These are phyloP conservation scores for Platichthys flesus DNA, from an alignment of 2,113 vertebrate genomes.

Conservation along the genomic window DNA sequence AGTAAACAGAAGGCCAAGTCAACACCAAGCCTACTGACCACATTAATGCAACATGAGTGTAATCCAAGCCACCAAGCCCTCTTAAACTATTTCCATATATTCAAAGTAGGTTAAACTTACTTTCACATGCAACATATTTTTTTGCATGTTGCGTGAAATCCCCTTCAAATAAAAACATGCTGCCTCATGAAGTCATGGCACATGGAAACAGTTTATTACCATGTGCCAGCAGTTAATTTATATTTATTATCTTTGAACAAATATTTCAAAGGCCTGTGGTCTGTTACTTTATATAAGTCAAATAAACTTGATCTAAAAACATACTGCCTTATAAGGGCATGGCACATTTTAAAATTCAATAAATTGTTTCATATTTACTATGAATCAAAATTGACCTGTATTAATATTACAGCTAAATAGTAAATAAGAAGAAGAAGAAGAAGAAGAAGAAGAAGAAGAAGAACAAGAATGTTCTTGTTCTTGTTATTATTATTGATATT, in stretches of 20 bases:
- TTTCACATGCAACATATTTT: conserved; percentile 28
- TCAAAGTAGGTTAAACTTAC: conserved; percentile 54
- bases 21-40: conserved; percentile 20
- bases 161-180: neutral
- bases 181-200: neutral
- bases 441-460: no score
- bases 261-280: neutral
- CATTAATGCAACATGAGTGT: conserved; percentile 31
- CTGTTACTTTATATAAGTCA: no score
- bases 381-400: no score
- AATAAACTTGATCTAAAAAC: no score
- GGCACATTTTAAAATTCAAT: no score
- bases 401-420: no score
- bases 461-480: no score
- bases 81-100: conserved; percentile 65
- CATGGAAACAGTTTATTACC: no score
- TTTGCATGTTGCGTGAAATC: neutral
- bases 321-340: no score
- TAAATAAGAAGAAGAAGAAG: no score
- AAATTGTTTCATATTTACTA: no score
- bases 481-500: neutral
- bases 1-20: conserved; percentile 3
- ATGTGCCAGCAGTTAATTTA: no score
- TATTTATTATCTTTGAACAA: neutral
- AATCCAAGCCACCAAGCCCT: conserved; percentile 8